Conservation (phyloP, 2,888 invertebrate genomes). For the Minunthozetes semirufus region DNA sequence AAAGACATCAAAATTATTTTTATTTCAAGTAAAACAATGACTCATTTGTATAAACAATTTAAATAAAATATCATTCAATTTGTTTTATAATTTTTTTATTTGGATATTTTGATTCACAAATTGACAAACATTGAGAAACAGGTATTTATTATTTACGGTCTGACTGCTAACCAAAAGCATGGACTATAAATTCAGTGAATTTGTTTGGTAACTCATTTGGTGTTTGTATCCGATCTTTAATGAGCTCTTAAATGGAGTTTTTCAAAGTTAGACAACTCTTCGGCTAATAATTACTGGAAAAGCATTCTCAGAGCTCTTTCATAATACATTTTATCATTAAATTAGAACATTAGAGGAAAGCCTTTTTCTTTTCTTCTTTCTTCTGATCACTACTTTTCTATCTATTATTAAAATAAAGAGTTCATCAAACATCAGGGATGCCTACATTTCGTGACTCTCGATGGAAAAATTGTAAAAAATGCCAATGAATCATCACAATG, state of each 20-base stretch:
- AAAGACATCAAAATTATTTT: too few relatives aligned
- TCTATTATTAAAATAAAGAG: background rate
- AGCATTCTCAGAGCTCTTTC: too few relatives aligned
- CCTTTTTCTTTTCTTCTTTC: background rate
- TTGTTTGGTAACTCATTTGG: background rate
- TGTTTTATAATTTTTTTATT: too few relatives aligned
- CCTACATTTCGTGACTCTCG: too few relatives aligned
- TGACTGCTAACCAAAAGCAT: background rate
- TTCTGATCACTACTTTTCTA: background rate
- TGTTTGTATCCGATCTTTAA: background rate
- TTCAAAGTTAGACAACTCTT: background rate
- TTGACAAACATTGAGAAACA: too few relatives aligned
- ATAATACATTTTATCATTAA: background rate
- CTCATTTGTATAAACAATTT: too few relatives aligned
- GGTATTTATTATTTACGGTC: background rate
- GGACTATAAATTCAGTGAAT: background rate
- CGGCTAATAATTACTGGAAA: background rate
- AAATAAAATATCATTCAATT: too few relatives aligned
- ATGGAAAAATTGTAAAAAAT: too few relatives aligned
- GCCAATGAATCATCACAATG: too few relatives aligned
- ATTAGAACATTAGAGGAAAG: background rate
- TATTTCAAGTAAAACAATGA: too few relatives aligned
- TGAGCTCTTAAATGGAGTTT: background rate
- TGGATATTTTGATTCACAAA: too few relatives aligned
- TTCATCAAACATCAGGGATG: too few relatives aligned